phyloP scores from a whole-genome alignment of 2,888 invertebrate species.

The Callimorpha dominula region DNA sequence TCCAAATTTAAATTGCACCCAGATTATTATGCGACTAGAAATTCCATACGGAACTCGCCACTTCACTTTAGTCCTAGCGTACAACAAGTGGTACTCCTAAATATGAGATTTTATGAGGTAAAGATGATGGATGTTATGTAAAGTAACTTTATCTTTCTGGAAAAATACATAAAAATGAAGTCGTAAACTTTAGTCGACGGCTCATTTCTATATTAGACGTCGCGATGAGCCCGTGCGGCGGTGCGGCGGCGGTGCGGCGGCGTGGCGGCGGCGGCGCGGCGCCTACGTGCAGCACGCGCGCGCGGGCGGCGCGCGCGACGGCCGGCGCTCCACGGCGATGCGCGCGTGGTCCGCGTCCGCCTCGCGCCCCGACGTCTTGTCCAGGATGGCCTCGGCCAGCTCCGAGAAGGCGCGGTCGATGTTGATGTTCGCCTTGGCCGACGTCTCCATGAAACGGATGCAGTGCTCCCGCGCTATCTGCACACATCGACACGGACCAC shows the following conservation, averaged over 20 bases:
- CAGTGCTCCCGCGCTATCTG: slow-evolving; percentile 98
- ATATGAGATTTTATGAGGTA: slow-evolving; percentile 26
- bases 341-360: slow-evolving; percentile 88
- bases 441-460: slow-evolving; percentile 99
- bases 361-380: slow-evolving; percentile 95
- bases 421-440: slow-evolving; percentile 98
- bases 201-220: not conserved
- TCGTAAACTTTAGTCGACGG: not conserved
- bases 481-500: not conserved
- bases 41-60: slow-evolving; percentile 28
- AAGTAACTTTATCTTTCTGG: slow-evolving; percentile 17
- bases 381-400: slow-evolving; percentile 97
- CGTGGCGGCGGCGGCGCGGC: slow-evolving; percentile 3
- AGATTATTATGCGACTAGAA: slow-evolving; percentile 56
- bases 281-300: slow-evolving; percentile 82
- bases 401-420: slow-evolving; percentile 98
- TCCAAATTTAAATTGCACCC: slow-evolving; percentile 38
- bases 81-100: slow-evolving; percentile 23
- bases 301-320: slow-evolving; percentile 87
- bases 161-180: slow-evolving; percentile 17
- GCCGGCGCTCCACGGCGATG: slow-evolving; percentile 90
- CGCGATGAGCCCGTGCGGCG: not conserved
- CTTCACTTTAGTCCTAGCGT: slow-evolving; percentile 17
- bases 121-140: slow-evolving; percentile 17
- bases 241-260: not conserved